These are phyloP conservation scores for Cheumatopsyche charites DNA, from an alignment of 1,140 invertebrate species.

Conservation along the genomic window DNA sequence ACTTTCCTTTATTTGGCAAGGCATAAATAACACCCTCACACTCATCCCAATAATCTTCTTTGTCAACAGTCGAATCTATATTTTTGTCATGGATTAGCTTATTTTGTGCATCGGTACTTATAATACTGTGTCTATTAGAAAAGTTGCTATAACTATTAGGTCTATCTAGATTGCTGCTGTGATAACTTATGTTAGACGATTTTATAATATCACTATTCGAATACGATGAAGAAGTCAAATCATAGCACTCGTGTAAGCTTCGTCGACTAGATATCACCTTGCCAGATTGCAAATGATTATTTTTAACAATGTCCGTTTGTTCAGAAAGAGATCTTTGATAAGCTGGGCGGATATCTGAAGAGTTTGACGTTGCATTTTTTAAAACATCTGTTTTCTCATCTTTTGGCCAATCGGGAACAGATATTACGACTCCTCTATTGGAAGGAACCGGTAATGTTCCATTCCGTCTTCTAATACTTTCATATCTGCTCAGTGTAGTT, in stretches of 20 bases:
- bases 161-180: slow-evolving; percentile 43
- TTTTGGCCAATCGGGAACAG: slow-evolving; percentile 57
- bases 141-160: slow-evolving; percentile 41
- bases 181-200: slow-evolving; percentile 34
- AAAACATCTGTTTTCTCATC: slow-evolving; percentile 56
- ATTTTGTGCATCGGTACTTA: slow-evolving; percentile 1
- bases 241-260: slow-evolving; percentile 68
- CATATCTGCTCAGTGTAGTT: slow-evolving; percentile 57
- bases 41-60: slow-evolving; percentile 44
- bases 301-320: slow-evolving; percentile 56
- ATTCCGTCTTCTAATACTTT: slow-evolving; percentile 54
- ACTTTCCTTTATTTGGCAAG: slow-evolving; percentile 60
- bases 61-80: slow-evolving; percentile 35
- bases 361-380: slow-evolving; percentile 58
- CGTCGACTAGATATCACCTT: slow-evolving; percentile 63
- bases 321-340: slow-evolving; percentile 72
- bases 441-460: slow-evolving; percentile 56
- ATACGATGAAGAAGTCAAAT: slow-evolving; percentile 59
- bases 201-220: slow-evolving; percentile 56
- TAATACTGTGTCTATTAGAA: slow-evolving; percentile 38
- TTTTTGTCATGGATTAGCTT: slow-evolving; percentile 41
- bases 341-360: slow-evolving; percentile 61
- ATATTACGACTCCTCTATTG: slow-evolving; percentile 58
- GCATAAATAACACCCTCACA: slow-evolving; percentile 60
- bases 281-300: slow-evolving; percentile 55